These are phyloP conservation scores for Caranx melampygus DNA, from an alignment of 2,113 vertebrate species.

Conservation along the genomic window DNA sequence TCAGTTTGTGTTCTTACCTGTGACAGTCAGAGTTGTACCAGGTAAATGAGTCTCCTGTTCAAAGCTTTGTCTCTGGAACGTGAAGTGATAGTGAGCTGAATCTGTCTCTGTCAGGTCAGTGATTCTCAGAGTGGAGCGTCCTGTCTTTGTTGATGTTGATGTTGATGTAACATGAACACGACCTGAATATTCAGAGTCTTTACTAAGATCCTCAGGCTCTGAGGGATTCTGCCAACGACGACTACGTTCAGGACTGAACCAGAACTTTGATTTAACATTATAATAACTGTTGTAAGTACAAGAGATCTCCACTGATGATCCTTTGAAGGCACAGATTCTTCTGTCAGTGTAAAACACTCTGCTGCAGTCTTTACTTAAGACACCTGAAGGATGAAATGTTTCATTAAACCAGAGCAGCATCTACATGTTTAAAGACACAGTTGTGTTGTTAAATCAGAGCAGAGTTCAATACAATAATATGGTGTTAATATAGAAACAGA, in stretches of 20 bases:
- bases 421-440: no score
- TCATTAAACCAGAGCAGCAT: no score
- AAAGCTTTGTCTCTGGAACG: no score
- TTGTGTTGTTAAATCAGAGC: no score
- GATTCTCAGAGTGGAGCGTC: slow-evolving; percentile 32
- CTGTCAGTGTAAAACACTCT: slow-evolving; percentile 6
- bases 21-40: slow-evolving; percentile 34
- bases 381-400: not conserved
- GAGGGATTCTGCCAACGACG: no score
- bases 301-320: slow-evolving; percentile 22
- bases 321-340: slow-evolving; percentile 1
- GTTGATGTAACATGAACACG: not conserved
- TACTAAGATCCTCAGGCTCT: not conserved
- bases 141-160: accelerated
- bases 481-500: no score
- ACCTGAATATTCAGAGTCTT: not conserved
- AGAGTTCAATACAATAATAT: no score
- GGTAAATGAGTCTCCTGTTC: no score
- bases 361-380: not conserved
- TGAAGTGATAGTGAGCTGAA: slow-evolving; percentile 23
- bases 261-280: accelerated
- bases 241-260: slow-evolving; percentile 17
- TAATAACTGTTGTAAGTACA: not conserved
- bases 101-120: slow-evolving; percentile 33
- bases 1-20: no score